Evolutionary conservation across 2,888 invertebrate species (phyloP).

Genomic region (Drosophila greeni): DNA sequence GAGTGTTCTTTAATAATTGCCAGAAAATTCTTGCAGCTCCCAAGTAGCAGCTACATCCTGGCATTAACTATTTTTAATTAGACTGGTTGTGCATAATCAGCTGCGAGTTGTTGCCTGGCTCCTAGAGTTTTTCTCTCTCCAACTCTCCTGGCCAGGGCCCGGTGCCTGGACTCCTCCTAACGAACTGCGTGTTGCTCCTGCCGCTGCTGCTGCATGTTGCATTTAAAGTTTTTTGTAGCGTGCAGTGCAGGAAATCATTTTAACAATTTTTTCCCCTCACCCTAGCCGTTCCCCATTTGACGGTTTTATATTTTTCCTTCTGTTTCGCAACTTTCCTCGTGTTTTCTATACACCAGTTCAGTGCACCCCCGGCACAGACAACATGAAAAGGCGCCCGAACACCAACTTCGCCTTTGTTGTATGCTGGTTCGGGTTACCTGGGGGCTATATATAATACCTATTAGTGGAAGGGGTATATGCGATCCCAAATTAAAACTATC

Average conservation of each 20-base stretch:
- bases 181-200: conserved; percentile 51
- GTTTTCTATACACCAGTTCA: conserved; percentile 59
- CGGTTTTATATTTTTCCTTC: conserved; percentile 25
- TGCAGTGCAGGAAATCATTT: conserved; percentile 72
- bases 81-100: conserved; percentile 63
- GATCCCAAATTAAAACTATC: background rate
- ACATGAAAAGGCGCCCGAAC: conserved; percentile 54
- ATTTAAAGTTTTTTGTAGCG: conserved; percentile 68
- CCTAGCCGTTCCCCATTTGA: background rate
- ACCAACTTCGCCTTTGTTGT: conserved; percentile 60
- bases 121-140: conserved; percentile 32
- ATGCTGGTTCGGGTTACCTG: conserved; percentile 29
- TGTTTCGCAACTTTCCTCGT: conserved; percentile 31
- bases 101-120: conserved; percentile 47
- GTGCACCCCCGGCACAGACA: conserved; percentile 62
- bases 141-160: conserved; percentile 20
- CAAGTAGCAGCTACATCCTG: conserved; percentile 27
- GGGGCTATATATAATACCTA: conserved; percentile 12
- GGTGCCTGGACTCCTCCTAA: conserved; percentile 36
- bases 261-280: conserved; percentile 64
- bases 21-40: conserved; percentile 13
- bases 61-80: conserved; percentile 68
- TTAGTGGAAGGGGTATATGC: background rate
- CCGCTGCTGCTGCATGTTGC: conserved; percentile 64
- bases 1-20: conserved; percentile 39